phyloP scores from a whole-genome alignment of 2,113 vertebrate genomes.

The Spea multiplicata region DNA sequence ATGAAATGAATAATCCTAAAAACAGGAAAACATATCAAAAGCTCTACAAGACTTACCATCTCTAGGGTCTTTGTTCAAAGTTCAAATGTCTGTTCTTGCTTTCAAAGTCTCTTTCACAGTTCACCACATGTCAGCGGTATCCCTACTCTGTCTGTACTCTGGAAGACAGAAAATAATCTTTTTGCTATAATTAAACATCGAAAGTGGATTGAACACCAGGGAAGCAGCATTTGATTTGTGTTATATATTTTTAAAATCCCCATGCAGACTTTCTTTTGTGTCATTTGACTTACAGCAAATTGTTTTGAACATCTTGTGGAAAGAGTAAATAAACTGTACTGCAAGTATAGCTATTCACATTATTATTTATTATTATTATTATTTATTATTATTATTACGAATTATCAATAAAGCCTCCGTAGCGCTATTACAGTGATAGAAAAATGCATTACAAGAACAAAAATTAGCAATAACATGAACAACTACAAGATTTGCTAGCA shows the following conservation, averaged over 20 bases:
- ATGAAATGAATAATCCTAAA: too few relatives aligned
- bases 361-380: too few relatives aligned
- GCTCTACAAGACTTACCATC: not conserved
- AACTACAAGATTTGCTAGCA: too few relatives aligned
- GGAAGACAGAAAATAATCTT: not conserved
- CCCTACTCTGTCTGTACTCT: not conserved
- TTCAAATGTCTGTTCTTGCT: not conserved
- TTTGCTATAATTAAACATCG: slow-evolving; percentile 1
- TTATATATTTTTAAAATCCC: not conserved
- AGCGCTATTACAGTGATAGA: too few relatives aligned
- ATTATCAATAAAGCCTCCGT: too few relatives aligned
- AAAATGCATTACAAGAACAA: too few relatives aligned
- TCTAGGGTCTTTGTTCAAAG: not conserved
- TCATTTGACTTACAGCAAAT: not conserved
- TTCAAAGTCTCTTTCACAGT: not conserved
- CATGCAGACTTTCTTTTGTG: not conserved
- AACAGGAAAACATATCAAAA: not conserved
- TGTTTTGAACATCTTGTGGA: too few relatives aligned
- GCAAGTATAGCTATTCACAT: too few relatives aligned
- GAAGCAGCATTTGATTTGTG: not conserved
- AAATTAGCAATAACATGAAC: too few relatives aligned
- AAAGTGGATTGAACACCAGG: not conserved
- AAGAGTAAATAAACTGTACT: too few relatives aligned
- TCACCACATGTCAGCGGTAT: not conserved
- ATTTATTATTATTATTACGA: too few relatives aligned